Percentiles rank a stretch among this genome's conserved stretches.
Conservation (phyloP, 2,113 vertebrate species). For the Naja naja region DNA sequence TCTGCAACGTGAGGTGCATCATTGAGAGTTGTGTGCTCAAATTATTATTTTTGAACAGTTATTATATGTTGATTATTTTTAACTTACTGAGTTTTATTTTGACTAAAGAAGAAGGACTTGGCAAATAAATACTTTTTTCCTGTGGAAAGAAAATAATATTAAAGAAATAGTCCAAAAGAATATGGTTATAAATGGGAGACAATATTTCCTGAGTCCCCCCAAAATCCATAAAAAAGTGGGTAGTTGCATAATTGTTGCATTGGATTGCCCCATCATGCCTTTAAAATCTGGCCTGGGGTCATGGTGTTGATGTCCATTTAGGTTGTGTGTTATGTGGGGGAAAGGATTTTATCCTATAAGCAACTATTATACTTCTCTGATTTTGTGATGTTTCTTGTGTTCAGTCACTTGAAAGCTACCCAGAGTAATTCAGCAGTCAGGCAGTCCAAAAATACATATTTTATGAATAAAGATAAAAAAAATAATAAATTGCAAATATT, state of each 20-base stretch:
- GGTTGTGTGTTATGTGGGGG: too few relatives aligned
- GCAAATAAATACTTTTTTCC: neutral
- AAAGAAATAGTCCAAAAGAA: neutral
- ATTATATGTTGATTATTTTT: neutral
- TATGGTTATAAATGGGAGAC: neutral
- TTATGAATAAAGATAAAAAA: neutral
- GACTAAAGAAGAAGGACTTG: neutral
- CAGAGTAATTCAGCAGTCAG: neutral
- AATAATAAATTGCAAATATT: neutral
- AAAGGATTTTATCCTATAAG: too few relatives aligned
- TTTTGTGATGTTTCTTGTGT: neutral
- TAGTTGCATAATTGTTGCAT: neutral
- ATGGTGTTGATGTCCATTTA: too few relatives aligned
- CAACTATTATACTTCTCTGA: neutral
- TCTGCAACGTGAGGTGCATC: too few relatives aligned
- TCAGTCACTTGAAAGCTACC: neutral
- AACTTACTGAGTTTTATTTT: neutral
- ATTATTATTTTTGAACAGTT: neutral
- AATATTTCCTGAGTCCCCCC: too few relatives aligned
- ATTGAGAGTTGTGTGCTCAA: too few relatives aligned
- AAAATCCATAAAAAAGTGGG: neutral
- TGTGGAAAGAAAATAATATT: neutral
- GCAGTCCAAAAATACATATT: neutral
- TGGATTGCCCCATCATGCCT: neutral
- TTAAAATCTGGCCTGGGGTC: too few relatives aligned